Percentiles rank a stretch among this genome's conserved stretches.
These are phyloP conservation scores for Theocolax elegans DNA, from an alignment of 1,140 invertebrate genomes.

Conservation along the genomic window DNA sequence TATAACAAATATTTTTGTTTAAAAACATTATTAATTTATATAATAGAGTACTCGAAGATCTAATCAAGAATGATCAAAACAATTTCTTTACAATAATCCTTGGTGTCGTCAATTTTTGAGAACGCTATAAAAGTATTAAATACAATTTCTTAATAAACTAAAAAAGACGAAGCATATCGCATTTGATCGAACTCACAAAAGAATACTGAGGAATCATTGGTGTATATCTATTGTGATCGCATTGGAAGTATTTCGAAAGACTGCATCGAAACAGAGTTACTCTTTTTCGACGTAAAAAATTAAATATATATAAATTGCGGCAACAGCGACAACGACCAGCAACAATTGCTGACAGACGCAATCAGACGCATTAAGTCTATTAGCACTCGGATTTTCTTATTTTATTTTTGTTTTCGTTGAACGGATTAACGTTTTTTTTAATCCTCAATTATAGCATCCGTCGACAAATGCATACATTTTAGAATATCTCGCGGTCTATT, in stretches of 20 bases:
- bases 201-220: slow-evolving; percentile 26
- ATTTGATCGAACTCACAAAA: slow-evolving; percentile 31
- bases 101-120: not conserved
- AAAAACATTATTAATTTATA: slow-evolving; percentile 27
- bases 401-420: slow-evolving; percentile 25
- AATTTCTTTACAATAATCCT: slow-evolving; percentile 23
- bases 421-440: slow-evolving; percentile 23
- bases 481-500: slow-evolving; percentile 29
- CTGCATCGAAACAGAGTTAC: not conserved
- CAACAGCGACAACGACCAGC: not conserved
- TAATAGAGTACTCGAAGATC: slow-evolving; percentile 8
- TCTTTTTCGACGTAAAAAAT: slow-evolving; percentile 24
- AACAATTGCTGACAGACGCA: slow-evolving; percentile 25
- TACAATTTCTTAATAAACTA: not conserved
- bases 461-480: slow-evolving; percentile 26
- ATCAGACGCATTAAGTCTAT: slow-evolving; percentile 10
- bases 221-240: slow-evolving; percentile 31
- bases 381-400: slow-evolving; percentile 1
- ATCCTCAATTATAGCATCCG: slow-evolving; percentile 24
- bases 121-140: slow-evolving; percentile 12
- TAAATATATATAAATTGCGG: slow-evolving; percentile 22
- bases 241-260: slow-evolving; percentile 30
- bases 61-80: slow-evolving; percentile 11
- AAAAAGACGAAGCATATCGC: not conserved
- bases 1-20: slow-evolving; percentile 22